Evolutionary conservation across 2,797 vertebrate species (phyloP), one percentile per base, ranked within the genome.

Genomic region (Glossophaga mutica): DNA sequence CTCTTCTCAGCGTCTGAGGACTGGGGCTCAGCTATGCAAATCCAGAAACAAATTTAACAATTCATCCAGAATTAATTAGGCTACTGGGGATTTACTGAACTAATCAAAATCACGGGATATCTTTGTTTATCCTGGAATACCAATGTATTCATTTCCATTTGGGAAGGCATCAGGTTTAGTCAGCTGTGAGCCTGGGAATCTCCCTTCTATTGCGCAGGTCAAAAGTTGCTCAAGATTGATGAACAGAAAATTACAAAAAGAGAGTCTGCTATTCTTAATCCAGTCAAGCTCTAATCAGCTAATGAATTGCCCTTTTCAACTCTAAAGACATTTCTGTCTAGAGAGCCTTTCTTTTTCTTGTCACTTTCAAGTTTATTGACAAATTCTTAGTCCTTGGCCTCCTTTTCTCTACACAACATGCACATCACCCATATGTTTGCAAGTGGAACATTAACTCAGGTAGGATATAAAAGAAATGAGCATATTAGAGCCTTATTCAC

Each of bases 1-100:
- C 29, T 81, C 50, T 88, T 88, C 74, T 50, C 15, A 55, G 70
- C 12, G 19, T 87, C 57, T 59, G 59, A 92, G 70, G 52, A 94
- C 37, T 34, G 21, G 70, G 37, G 5, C 12, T 91, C 79, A 87
- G 46, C 88, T 94, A 91, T 91, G 70, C n/a, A 95, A 96, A 96
- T 95, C 70, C 29, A 87, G 65, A 92, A 94, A 77, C 82, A 95
- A 91, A 95, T 92, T 92, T 68, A 96, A 94, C 91, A 95, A 86
- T 84, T 78, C 94, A 87, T 68, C 86, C 83, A 67, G 91, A 96
- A 96, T 87, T 96, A 96, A 97, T 96, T 96, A 91, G 76, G 46
- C 89, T 87, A 46, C 55, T 93, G 86, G 82, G 57, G 48, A 90
- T 91, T 87, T 32, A 90, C 22, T 77, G 39, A 95, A 62, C 78